These are phyloP conservation scores for Hippocampus zosterae DNA, from an alignment of 2,113 vertebrate genomes.

Conservation along the genomic window DNA sequence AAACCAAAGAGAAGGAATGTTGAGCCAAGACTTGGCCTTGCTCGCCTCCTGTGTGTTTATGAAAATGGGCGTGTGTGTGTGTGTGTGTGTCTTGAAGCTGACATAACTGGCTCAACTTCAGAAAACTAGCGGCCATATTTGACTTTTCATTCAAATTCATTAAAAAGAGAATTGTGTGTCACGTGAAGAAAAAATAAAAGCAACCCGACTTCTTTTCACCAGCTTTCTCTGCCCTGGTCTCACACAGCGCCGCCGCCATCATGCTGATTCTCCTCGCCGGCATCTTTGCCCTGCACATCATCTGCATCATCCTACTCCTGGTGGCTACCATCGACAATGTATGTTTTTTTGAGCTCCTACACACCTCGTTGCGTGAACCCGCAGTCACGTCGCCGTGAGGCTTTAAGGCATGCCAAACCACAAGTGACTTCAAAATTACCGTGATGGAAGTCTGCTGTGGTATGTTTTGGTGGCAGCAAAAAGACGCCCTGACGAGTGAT, in stretches of 20 bases:
- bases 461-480: conserved; percentile 1
- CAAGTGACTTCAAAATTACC: not conserved
- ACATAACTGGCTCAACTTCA: conserved; percentile 18
- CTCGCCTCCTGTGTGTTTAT: conserved; percentile 3
- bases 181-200: not conserved
- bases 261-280: conserved; percentile 70
- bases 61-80: conserved; percentile 5
- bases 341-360: conserved; percentile 14
- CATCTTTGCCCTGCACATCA: conserved; percentile 65
- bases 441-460: not conserved
- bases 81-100: not conserved
- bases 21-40: conserved; percentile 29
- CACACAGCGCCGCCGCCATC: conserved; percentile 49
- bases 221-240: conserved; percentile 19
- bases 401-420: not conserved
- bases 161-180: not conserved
- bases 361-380: not conserved
- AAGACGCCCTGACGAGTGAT: not conserved
- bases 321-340: conserved; percentile 69
- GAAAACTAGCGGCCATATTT: not conserved
- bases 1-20: conserved; percentile 48
- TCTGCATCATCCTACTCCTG: conserved; percentile 56
- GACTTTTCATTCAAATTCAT: not conserved
- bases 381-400: not conserved
- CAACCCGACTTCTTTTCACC: not conserved